Base-by-base conservation (phyloP, 2,888 invertebrate genomes). In the Stenodera caucasica region DNA sequence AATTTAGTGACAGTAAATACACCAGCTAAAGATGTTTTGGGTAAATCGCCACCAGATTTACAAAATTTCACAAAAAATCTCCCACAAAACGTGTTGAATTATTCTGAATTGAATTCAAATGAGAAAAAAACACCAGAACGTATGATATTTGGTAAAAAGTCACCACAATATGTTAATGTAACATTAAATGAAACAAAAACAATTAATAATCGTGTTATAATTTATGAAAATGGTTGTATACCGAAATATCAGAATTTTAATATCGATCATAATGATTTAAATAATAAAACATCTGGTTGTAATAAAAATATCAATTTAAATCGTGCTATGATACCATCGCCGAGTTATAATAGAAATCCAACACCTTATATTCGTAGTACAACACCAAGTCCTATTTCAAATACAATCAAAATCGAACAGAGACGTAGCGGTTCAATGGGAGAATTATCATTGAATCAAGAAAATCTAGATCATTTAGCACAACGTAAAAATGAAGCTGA, bases 11-110 rank as follows among this genome's bases (percentile, higher is more conserved):
- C 92, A 0, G 90, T 91, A 0, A 92, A 90, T 68, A 90, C 90
- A 4, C 92, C 92, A 0, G 92, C 92, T 0, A 91, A 89, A 78
- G 91, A 91, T 69, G 92, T 92, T 0, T 78, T 92, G 32, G 91
- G 90, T 0, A 80, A 80, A 65, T 80, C 81, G 2, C 79, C 79
- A 0, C 85, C 86, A 8, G 86, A 87, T 73, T 82, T 86, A 18
- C 82, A 83, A 32, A 88, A 85, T 67, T 87, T 87, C 70, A 85
- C 88, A 53, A 86, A 85, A 64, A 79, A 87, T 81, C 77, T 83
- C 60, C 79, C 86, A 63, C 81, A 84, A 77, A 77, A 82, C 63
- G 82, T 79, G 11, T 70, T 80, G 18, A 82, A 79, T 75, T 84
- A 65, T 72, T 81, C 79, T n/a, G 81, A 80, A 58, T 69, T 77